Conservation (phyloP, 2,888 invertebrate genomes). For the Hydraecia micacea region DNA sequence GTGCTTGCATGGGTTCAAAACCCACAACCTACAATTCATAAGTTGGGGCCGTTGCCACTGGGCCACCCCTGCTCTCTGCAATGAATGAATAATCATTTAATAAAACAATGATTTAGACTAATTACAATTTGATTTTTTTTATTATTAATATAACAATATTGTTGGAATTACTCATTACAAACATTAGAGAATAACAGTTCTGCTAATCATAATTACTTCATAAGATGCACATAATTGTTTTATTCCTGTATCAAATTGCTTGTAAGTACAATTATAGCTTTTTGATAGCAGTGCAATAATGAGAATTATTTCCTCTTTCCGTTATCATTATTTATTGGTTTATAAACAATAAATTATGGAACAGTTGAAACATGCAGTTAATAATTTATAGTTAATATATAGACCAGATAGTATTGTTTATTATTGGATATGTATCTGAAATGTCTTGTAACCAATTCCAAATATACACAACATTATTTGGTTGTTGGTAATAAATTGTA, state of each 20-base stretch:
- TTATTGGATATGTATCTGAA: slow-evolving; percentile 25
- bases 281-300: slow-evolving; percentile 46
- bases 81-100: slow-evolving; percentile 7
- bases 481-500: background rate
- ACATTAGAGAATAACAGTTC: slow-evolving; percentile 17
- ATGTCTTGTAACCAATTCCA: slow-evolving; percentile 8
- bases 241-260: slow-evolving; percentile 32
- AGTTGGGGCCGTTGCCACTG: too few relatives aligned
- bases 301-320: slow-evolving; percentile 53
- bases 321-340: slow-evolving; percentile 56
- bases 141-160: background rate
- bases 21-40: too few relatives aligned
- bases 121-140: slow-evolving; percentile 1
- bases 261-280: slow-evolving; percentile 35
- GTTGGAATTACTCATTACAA: slow-evolving; percentile 2
- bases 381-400: slow-evolving; percentile 32
- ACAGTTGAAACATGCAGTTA: slow-evolving; percentile 27
- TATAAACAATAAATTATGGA: slow-evolving; percentile 50
- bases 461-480: background rate
- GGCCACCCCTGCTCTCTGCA: background rate
- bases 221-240: slow-evolving; percentile 37
- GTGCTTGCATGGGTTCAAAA: background rate
- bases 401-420: slow-evolving; percentile 43
- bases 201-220: slow-evolving; percentile 27
- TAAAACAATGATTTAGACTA: background rate